phyloP scores from a whole-genome alignment of 2,113 vertebrate species.

The Sorex fumeus region DNA sequence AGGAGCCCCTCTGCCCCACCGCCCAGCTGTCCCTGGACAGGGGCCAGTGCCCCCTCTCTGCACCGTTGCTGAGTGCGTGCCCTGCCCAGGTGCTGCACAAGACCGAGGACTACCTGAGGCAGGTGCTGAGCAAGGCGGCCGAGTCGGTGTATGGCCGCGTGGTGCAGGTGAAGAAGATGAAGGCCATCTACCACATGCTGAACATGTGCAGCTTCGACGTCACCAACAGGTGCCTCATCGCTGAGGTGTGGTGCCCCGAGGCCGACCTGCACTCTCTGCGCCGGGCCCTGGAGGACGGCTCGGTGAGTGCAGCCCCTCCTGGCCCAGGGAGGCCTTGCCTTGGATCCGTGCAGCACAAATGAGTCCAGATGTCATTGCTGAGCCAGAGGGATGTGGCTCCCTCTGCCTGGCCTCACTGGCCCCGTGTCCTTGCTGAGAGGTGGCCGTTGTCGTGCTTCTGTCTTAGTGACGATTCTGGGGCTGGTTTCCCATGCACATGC shows the following conservation, averaged over 20 bases:
- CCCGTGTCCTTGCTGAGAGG: too few relatives aligned
- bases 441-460: too few relatives aligned
- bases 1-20: neutral
- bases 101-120: conserved; percentile 96
- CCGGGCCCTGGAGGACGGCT: conserved; percentile 94
- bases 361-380: too few relatives aligned
- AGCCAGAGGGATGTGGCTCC: too few relatives aligned
- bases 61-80: too few relatives aligned
- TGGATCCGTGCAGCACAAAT: too few relatives aligned
- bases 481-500: too few relatives aligned
- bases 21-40: too few relatives aligned
- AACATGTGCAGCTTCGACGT: conserved; percentile 99
- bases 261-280: conserved; percentile 92
- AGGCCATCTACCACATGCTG: conserved; percentile 98
- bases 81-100: conserved; percentile 92
- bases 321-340: neutral
- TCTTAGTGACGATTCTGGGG: too few relatives aligned
- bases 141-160: conserved; percentile 95
- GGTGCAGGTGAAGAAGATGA: conserved; percentile 98
- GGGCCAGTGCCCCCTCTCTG: too few relatives aligned
- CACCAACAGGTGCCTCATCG: conserved; percentile 98
- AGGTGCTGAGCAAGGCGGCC: conserved; percentile 95
- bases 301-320: conserved; percentile 85
- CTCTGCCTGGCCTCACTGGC: too few relatives aligned
- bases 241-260: conserved; percentile 98